A percentile compares a stretch with the other conserved stretches of the same genome.
Conservation (phyloP, 2,888 invertebrate genomes). For the Matsumyia berberina region DNA sequence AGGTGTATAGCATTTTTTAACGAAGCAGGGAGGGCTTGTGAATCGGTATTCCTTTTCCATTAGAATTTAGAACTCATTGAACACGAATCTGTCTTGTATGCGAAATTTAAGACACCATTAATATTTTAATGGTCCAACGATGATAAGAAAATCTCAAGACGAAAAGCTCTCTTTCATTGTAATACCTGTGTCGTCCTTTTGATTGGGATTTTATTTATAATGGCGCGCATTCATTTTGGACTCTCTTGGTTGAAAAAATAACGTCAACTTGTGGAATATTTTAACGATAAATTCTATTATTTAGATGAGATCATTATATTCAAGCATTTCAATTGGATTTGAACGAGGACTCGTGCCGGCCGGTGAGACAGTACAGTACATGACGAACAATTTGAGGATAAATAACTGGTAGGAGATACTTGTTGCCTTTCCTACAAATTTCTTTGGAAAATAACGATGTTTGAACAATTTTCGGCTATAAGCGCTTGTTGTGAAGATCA, state of each 20-base stretch:
- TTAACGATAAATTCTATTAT: slow-evolving; percentile 8
- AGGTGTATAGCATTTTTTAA: background rate
- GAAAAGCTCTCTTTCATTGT: background rate
- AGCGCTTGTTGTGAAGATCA: no score
- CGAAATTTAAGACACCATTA: slow-evolving; percentile 1
- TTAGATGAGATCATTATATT: slow-evolving; percentile 3
- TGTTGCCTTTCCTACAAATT: background rate
- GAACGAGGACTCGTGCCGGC: background rate
- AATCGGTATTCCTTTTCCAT: no score
- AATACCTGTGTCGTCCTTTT: slow-evolving; percentile 5
- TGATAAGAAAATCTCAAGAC: slow-evolving; percentile 10
- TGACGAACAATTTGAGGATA: background rate
- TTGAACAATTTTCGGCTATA: no score
- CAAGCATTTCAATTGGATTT: background rate
- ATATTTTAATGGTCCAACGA: slow-evolving; percentile 14
- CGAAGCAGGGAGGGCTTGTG: no score
- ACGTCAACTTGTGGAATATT: slow-evolving; percentile 21
- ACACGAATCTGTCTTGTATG: background rate
- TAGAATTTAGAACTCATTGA: background rate
- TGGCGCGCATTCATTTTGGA: background rate
- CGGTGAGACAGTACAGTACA: background rate
- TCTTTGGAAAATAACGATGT: no score
- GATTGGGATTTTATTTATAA: background rate
- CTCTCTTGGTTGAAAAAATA: background rate
- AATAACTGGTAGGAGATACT: background rate